Conservation (phyloP, 2,888 invertebrate genomes). For the Hypolimnas misippus region DNA sequence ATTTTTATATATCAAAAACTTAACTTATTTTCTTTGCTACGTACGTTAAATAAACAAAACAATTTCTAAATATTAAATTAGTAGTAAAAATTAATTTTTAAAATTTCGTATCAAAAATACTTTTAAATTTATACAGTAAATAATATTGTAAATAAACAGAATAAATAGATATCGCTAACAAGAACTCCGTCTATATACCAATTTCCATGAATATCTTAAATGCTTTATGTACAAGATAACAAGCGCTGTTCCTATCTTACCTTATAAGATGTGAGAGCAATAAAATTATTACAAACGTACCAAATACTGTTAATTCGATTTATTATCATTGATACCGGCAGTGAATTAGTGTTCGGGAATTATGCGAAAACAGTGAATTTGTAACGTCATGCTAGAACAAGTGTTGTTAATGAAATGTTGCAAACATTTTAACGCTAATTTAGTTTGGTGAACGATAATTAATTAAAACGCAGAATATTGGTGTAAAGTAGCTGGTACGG, state of each 20-base stretch:
- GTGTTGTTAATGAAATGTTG: neutral
- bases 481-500: too few relatives aligned
- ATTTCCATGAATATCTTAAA: conserved; percentile 41
- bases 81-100: too few relatives aligned
- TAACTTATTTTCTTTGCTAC: too few relatives aligned
- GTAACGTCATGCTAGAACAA: conserved; percentile 6
- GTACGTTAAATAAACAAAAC: too few relatives aligned
- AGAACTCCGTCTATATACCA: conserved; percentile 17
- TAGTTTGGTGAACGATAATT: too few relatives aligned
- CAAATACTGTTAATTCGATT: conserved; percentile 28
- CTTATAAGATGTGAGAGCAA: conserved; percentile 42
- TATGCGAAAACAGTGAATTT: conserved; percentile 13
- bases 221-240: conserved; percentile 43
- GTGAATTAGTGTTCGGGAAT: conserved; percentile 1
- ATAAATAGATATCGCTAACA: too few relatives aligned
- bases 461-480: too few relatives aligned
- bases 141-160: neutral
- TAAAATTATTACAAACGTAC: conserved; percentile 42
- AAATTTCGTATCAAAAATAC: neutral
- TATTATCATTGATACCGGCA: conserved; percentile 14
- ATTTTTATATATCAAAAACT: too few relatives aligned
- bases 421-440: neutral
- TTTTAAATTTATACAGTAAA: neutral
- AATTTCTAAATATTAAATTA: too few relatives aligned
- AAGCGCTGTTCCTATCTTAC: conserved; percentile 42